Conservation (phyloP, 53 echinoderm and acorn worm genomes). For the Apostichopus leukothele region DNA sequence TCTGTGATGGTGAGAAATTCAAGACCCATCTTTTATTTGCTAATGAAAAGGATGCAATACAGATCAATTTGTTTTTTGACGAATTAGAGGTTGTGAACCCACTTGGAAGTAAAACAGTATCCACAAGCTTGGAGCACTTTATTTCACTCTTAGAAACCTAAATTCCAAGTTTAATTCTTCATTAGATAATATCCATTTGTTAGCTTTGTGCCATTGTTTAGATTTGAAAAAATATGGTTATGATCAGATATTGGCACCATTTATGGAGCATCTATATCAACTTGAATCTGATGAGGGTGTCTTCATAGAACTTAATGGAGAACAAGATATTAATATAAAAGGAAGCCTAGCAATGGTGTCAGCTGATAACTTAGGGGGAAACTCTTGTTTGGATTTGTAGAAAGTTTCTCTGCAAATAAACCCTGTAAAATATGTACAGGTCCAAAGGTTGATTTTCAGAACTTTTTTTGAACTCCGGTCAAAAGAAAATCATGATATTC, state of each 20-base stretch:
- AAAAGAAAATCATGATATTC: constrained; percentile 50
- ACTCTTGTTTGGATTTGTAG: constrained; percentile 63
- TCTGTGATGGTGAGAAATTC: not conserved
- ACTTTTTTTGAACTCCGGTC: constrained; percentile 61
- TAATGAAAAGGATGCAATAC: constrained; percentile 9
- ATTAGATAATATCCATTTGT: constrained; percentile 53
- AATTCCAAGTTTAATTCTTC: constrained; percentile 48
- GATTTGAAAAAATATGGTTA: constrained; percentile 66
- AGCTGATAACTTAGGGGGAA: constrained; percentile 61
- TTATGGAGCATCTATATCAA: constrained; percentile 53
- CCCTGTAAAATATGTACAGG: constrained; percentile 60
- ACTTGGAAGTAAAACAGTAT: constrained; percentile 52
- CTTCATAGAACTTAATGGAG: constrained; percentile 31
- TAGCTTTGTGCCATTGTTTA: constrained; percentile 46
- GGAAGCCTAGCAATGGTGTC: constrained; percentile 49
- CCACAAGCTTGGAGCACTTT: constrained; percentile 59
- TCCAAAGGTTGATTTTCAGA: constrained; percentile 42
- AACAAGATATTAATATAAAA: constrained; percentile 28
- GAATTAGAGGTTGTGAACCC: constrained; percentile 68
- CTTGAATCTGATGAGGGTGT: constrained; percentile 46
- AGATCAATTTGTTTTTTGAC: constrained; percentile 60
- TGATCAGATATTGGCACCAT: constrained; percentile 53
- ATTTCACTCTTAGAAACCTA: constrained; percentile 58
- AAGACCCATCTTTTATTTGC: not conserved
- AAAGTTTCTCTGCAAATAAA: constrained; percentile 63